Evolutionary conservation across 2,888 invertebrate species (phyloP).

Genomic region (Tetropium fuscum): DNA sequence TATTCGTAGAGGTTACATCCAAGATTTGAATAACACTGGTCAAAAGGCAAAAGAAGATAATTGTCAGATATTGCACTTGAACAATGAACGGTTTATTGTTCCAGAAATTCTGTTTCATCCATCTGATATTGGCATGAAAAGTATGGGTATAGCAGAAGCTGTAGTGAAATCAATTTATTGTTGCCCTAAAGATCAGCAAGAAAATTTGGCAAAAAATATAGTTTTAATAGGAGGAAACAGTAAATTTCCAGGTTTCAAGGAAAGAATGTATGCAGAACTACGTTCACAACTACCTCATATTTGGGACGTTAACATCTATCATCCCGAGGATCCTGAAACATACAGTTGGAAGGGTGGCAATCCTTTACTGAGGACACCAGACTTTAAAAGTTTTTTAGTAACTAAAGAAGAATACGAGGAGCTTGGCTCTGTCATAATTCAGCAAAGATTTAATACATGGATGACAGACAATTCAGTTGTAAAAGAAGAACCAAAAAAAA

Average conservation of each 20-base stretch:
- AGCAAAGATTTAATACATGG: conserved; percentile 69
- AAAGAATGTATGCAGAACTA: conserved; percentile 83
- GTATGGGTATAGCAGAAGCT: conserved; percentile 93
- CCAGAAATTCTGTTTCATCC: conserved; percentile 97
- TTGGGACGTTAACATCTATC: conserved; percentile 79
- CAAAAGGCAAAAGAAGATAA: conserved; percentile 56
- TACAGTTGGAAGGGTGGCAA: conserved; percentile 94
- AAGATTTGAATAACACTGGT: conserved; percentile 51
- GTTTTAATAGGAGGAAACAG: conserved; percentile 86
- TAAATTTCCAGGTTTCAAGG: conserved; percentile 86
- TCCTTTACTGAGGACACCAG: conserved; percentile 77
- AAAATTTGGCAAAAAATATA: conserved; percentile 85
- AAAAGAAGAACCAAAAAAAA: conserved; percentile 34
- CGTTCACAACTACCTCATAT: conserved; percentile 82
- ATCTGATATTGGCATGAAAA: conserved; percentile 91
- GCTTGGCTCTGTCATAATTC: conserved; percentile 75
- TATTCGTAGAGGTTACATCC: conserved; percentile 78
- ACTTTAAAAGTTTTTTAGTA: conserved; percentile 79
- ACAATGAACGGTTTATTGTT: conserved; percentile 94
- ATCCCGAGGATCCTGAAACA: conserved; percentile 79
- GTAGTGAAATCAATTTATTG: conserved; percentile 81
- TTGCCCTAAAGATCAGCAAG: conserved; percentile 80
- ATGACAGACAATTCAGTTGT: conserved; percentile 45
- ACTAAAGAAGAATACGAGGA: conserved; percentile 92
- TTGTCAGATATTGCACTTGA: conserved; percentile 83